phyloP scores from a whole-genome alignment of 2,888 invertebrate genomes.

The Andrena trimmerana region DNA sequence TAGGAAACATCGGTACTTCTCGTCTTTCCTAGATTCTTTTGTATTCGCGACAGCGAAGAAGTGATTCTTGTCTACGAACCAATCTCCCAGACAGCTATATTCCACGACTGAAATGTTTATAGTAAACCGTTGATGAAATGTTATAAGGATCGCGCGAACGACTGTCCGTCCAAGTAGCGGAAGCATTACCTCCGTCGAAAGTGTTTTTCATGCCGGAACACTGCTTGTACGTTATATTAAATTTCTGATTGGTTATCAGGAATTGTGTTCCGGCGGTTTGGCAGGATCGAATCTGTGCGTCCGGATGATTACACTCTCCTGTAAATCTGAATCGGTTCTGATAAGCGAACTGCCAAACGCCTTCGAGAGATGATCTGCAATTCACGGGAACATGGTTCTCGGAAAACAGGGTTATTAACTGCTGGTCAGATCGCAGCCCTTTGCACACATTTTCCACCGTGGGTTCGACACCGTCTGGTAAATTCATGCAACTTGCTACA shows the following conservation, averaged over 20 bases:
- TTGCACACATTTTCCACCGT: constrained; percentile 92
- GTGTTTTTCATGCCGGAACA: constrained; percentile 96
- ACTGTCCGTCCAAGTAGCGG: neutral
- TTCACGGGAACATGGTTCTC: constrained; percentile 96
- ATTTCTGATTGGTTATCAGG: constrained; percentile 98
- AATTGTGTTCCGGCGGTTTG: constrained; percentile 98
- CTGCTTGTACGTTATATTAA: constrained; percentile 96
- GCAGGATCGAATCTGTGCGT: constrained; percentile 96
- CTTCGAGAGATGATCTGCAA: constrained; percentile 96
- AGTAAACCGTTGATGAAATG: neutral
- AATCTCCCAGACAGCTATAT: constrained; percentile 97
- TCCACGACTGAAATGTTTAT: constrained; percentile 89
- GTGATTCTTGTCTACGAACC: constrained; percentile 98
- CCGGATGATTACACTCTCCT: constrained; percentile 95
- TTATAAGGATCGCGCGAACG: neutral
- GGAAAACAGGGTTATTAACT: constrained; percentile 93
- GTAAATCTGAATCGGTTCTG: constrained; percentile 96
- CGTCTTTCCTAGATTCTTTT: constrained; percentile 97
- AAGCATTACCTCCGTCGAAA: constrained; percentile 90
- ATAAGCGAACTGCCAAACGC: constrained; percentile 98
- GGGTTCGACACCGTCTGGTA: constrained; percentile 88
- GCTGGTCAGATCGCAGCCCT: constrained; percentile 91
- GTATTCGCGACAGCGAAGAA: constrained; percentile 99
- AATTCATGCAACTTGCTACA: constrained; percentile 91
- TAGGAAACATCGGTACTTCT: constrained; percentile 97